Evolutionary conservation across 2,888 invertebrate species (phyloP), one percentile per base, ranked within the genome.

Genomic region (Argyresthia goedartella): DNA sequence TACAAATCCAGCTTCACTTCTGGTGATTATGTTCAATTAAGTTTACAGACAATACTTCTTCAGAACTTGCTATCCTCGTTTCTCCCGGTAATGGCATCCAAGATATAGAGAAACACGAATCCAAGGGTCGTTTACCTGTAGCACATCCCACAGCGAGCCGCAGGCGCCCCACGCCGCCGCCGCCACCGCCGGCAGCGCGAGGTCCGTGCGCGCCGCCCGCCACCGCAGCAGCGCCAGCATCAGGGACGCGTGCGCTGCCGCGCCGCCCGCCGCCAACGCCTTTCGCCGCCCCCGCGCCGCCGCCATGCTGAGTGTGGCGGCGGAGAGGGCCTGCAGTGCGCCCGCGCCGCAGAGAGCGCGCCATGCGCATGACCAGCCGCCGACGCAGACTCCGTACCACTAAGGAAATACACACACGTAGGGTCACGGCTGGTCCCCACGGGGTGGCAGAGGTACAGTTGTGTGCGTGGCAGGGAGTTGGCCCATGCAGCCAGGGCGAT

Each of bases 81-180:
- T n/a, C n/a, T n/a, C n/a, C n/a, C n/a, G n/a, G n/a, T n/a, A n/a
- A n/a, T n/a, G n/a, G n/a, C n/a, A n/a, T 25, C 25, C 6, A 6
- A 6, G 25, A 4, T 2, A 4, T 25, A 2, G 25, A 25, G 25
- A 25, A 25, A 6, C 25, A 4, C 3, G 3, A 25, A 25, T 25
- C n/a, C n/a, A n/a, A 25, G 25, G 2, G 25, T 4, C 25, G 25
- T 25, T 25, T 36, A 89, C 89, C 78, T 88, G 89, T 39, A 90
- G 65, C 53, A 93, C 93, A 66, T 95, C 94, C 95, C 95, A 95
- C 59, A 95, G 91, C 15, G 93, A 93, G 52, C 94, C 94, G 73
- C 95, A 95, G 2, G 95, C 94, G 13, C 94, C 95, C 95, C 95
- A 95, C 0, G 94, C 93, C 0, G 95, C 94, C 2, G 94, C 93